Evolutionary conservation across 1,140 invertebrate genomes (phyloP), one percentile per base, ranked within the genome.

Genomic region (Agraylea sexmaculata): DNA sequence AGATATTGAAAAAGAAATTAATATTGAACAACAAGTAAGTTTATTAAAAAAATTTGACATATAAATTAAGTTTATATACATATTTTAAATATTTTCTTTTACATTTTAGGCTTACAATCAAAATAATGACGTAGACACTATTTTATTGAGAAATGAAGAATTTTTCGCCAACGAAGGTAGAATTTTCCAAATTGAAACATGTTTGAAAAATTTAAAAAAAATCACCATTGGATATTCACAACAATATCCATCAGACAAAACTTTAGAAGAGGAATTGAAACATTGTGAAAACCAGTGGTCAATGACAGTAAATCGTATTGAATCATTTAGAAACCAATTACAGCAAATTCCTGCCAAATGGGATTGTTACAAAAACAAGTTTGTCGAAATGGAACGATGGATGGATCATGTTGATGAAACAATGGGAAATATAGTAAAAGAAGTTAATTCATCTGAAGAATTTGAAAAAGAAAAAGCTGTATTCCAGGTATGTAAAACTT

Each of bases 281-380:
- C 75, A 73, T 40, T 80, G 83, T 32, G 70, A 80, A 53, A 66
- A 75, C 20, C 67, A 80, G 40, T 93, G 85, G 85, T 70, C 82
- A 34, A 68, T 71, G 29, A 68, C 85, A 1, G 73, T 75, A 15
- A 65, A 73, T 7, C 75, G 76, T 53, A 69, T 90, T 12, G 80
- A 86, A 48, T 65, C 71, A 41, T 71, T 91, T 40, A 70, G 76
- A 30, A 68, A 78, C 40, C 81, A 88, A 43, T 59, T 94, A 21
- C 80, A 87, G 50, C 78, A 88, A 58, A 82, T 93, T 45, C 88
- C 88, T 3, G 81, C 87, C 37, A 81, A 90, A 56, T 93, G 89
- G 90, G 78, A 83, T 39, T 73, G 77, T 6, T 94, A 94, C 51
- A 78, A 78, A 59, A 59, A 75, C 30, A 89, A 80, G 70, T 88